Evolutionary conservation across 2,797 vertebrate species (phyloP).

Genomic region (Heterohyrax brucei): DNA sequence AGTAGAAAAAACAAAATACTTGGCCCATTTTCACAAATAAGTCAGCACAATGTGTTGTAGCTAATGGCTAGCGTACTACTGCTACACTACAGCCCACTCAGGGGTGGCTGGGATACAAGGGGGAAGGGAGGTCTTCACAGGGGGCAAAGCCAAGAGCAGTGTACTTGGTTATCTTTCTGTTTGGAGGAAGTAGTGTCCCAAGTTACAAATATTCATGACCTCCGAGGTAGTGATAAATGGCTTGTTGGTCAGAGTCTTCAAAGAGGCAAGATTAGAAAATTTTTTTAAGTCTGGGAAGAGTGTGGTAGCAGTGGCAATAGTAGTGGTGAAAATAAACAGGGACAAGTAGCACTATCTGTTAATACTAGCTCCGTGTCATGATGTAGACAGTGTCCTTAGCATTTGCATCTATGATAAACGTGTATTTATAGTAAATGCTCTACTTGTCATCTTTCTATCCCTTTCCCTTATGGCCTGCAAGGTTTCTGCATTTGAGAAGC

Average conservation of each 20-base stretch:
- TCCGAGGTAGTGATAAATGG: neutral
- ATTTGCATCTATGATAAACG: no score
- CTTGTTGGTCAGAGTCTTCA: neutral
- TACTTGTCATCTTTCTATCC: neutral
- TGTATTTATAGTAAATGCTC: neutral
- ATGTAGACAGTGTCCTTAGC: neutral
- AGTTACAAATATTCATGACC: neutral
- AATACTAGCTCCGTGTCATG: neutral
- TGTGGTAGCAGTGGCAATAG: neutral
- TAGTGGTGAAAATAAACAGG: conserved; percentile 10
- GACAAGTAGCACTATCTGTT: neutral
- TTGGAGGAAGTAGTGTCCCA: neutral
- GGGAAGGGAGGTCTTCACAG: neutral
- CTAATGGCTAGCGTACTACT: neutral
- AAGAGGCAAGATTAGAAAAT: neutral
- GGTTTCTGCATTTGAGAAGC: neutral
- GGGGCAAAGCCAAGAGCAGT: neutral
- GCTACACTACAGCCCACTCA: neutral
- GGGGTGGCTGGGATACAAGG: neutral
- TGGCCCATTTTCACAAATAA: neutral
- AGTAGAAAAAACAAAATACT: neutral
- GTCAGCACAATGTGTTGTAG: neutral
- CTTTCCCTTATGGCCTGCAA: neutral
- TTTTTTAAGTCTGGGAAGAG: neutral
- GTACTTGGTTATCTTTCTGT: neutral